Evolutionary conservation across 2,113 vertebrate genomes (phyloP), one percentile per base, ranked within the genome.

Genomic region (Urocitellus parryii): DNA sequence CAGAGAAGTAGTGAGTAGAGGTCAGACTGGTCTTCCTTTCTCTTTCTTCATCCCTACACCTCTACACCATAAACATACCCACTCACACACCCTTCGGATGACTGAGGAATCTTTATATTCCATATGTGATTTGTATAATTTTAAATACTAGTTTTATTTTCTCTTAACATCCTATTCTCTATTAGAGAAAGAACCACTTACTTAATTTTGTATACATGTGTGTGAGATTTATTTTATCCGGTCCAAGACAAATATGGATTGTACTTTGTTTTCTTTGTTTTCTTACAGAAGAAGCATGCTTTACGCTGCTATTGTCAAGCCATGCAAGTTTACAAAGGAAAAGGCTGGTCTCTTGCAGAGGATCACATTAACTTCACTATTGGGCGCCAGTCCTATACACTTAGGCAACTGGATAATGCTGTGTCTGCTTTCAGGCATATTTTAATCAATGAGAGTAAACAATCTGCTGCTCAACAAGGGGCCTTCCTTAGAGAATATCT

Each of bases 361-460:
- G 99, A 99, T 97, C 99, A 99, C 84, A 99, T 99, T 97, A 99
- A 99, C 98, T 99, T 99, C 97, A 99, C 99, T 37, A 99, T 99
- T 20, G 99, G 99, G 0, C 99, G 99, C 3, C 99, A 99, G 98
- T 99, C 99, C 42, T 99, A 99, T 79, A 99, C 99, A 0, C 99
- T 99, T 58, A 98, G 98, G 18, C 99, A 99, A 85, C 98, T 99
- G 25, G 99, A 99, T 78, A 99, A 99, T 25, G 99, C 99, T 1
- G 99, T 99, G 20, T 99, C 98, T 42, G 99, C 99, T 77, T 99
- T 99, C 97, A 98, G 99, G 88, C 99, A 99, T 98, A 99, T 99
- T 98, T 98, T 99, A 96, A 99, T 99, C 98, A 99, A 99, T 77
- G 99, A 99, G 95, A 99, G 99, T 98, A 99, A 99, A 95, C 99